Evolutionary conservation across 1,140 invertebrate species (phyloP), one percentile per base, ranked within the genome.

Genomic region (Agrilus planipennis): DNA sequence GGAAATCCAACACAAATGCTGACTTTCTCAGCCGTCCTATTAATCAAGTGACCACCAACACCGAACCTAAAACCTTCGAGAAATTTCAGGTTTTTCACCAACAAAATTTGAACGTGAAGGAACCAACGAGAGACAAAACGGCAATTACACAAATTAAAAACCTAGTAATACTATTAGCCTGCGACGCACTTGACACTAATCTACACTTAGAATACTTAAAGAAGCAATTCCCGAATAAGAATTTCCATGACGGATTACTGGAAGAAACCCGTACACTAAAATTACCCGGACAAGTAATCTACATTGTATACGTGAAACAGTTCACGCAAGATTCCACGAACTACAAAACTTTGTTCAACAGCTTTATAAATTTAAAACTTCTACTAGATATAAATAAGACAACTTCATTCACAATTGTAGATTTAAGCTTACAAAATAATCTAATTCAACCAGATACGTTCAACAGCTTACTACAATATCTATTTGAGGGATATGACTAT

Each of bases 181-280:
- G 32, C 12, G 32, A 34, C 19, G 20, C 6, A 23, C 6, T 3
- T 4, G 17, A 22, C 7, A 23, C 35, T n/a, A 37, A 37, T 15
- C 4, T 23, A 27, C 15, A 37, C 9, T 37, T 37, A 10, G 4
- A 37, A 4, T 37, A 37, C 11, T 4, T 37, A 23, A 37, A 37
- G 25, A 7, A 21, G 14, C 16, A 34, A 5, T 17, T 34, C n/a
- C 32, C 9, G 9, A 16, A 21, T 18, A 9, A 6, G 9, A 17
- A 4, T 16, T 19, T 19, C 4, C 16, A 15, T n/a, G 9, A 11
- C 19, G 19, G 19, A 16, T 17, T 5, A 34, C 4, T 12, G 9
- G 32, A 18, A 4, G 12, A 19, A 15, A 34, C 15, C 5, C 9
- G 16, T 17, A 9, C 4, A 30, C n/a, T 30, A 6, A 4, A 16